Conservation (phyloP, 2,113 vertebrate species). For the Eretmochelys imbricata region DNA sequence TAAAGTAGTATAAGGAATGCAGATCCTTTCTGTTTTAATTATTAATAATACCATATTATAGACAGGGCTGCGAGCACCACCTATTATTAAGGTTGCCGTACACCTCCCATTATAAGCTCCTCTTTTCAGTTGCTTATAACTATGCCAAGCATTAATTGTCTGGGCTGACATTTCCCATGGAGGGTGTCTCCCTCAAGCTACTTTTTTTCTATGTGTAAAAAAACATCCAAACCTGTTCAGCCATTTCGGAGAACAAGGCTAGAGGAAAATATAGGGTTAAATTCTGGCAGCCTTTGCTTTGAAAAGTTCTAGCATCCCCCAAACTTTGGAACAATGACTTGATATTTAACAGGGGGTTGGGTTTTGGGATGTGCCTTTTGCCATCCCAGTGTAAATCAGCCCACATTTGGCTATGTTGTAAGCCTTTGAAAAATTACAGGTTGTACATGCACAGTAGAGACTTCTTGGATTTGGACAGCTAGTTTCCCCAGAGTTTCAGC, state of each 20-base stretch:
- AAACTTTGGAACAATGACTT: background rate
- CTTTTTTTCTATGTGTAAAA: background rate
- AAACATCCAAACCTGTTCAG: background rate
- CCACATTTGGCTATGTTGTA: background rate
- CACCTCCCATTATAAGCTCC: background rate
- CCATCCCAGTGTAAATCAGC: background rate
- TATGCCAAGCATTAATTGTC: background rate
- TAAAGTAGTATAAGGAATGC: background rate
- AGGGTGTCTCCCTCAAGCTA: background rate
- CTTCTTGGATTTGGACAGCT: background rate
- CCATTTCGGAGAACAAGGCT: background rate
- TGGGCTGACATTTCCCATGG: background rate
- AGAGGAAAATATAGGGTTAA: background rate
- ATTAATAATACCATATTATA: background rate
- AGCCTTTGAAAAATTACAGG: background rate
- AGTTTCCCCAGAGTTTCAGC: background rate
- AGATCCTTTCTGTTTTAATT: background rate
- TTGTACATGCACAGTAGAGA: background rate
- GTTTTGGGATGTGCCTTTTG: background rate
- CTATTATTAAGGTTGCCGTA: background rate
- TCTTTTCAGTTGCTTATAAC: background rate
- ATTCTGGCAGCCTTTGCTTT: background rate
- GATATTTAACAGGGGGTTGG: background rate
- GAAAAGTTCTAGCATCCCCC: background rate
- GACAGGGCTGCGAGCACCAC: background rate